Evolutionary conservation across 2,797 vertebrate genomes (phyloP).

Genomic region (Enteromius afrohamiltoni): DNA sequence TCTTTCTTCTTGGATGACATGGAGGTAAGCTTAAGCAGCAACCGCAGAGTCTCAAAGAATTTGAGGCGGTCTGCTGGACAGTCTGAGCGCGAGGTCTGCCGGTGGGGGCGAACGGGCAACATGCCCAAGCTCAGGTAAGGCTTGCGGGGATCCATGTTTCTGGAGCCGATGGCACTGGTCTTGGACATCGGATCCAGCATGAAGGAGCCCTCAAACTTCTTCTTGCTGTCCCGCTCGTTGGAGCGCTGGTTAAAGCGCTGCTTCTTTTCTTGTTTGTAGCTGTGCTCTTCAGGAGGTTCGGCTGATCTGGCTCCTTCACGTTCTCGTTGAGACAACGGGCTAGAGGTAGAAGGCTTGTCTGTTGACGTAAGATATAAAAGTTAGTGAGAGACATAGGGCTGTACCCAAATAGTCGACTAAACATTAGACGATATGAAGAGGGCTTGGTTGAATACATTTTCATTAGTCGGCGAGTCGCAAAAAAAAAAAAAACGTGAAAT

Average conservation of each 20-base stretch:
- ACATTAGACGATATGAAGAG: too few relatives aligned
- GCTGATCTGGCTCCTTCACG: constrained; percentile 76
- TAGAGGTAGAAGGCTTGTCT: constrained; percentile 80
- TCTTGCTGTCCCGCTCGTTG: constrained; percentile 93
- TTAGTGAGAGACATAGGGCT: background rate
- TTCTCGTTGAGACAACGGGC: constrained; percentile 79
- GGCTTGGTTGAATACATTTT: too few relatives aligned
- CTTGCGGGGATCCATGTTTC: constrained; percentile 94
- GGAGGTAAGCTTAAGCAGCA: constrained; percentile 98
- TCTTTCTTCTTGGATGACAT: constrained; percentile 99
- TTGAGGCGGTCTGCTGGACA: constrained; percentile 96
- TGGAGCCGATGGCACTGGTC: constrained; percentile 82
- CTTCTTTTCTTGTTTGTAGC: constrained; percentile 92
- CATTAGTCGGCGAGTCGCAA: too few relatives aligned
- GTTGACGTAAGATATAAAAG: constrained; percentile 24
- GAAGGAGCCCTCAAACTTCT: constrained; percentile 91
- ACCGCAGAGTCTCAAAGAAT: constrained; percentile 96
- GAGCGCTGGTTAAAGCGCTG: constrained; percentile 84
- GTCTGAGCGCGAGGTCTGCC: constrained; percentile 96
- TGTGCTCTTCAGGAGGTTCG: constrained; percentile 85
- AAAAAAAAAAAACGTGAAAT: too few relatives aligned
- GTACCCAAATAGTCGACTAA: too few relatives aligned
- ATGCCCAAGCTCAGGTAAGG: constrained; percentile 98
- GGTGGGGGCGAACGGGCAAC: constrained; percentile 90
- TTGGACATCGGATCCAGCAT: constrained; percentile 91